A percentile compares a stretch with the other conserved stretches of the same genome.
phyloP scores from a whole-genome alignment of 2,888 invertebrate genomes.

The Caenorhabditis virilis region DNA sequence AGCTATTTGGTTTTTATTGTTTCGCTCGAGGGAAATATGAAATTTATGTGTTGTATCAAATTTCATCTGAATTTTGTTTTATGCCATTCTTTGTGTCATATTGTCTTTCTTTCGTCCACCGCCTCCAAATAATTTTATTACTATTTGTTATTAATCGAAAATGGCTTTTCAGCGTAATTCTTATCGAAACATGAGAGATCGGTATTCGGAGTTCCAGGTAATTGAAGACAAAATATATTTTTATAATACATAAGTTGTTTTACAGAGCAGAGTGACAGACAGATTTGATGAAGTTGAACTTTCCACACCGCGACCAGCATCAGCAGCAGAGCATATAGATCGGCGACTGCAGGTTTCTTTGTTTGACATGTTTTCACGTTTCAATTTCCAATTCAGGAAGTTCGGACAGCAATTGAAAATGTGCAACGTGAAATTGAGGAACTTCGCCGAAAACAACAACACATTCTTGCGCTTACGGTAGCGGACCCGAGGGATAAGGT shows the following conservation, averaged over 20 bases:
- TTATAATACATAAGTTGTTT: neutral
- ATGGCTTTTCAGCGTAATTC: conserved; percentile 35
- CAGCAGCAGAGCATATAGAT: conserved; percentile 43
- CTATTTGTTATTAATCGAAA: conserved; percentile 4
- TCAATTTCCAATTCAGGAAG: too few species aligned
- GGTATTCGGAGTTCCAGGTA: conserved; percentile 47
- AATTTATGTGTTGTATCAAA: conserved; percentile 15
- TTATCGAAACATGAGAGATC: conserved; percentile 38
- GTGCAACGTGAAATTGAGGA: conserved; percentile 45
- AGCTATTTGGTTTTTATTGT: neutral
- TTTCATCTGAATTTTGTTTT: conserved; percentile 19
- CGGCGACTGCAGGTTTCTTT: conserved; percentile 46
- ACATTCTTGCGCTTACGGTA: conserved; percentile 44
- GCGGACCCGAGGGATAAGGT: conserved; percentile 54
- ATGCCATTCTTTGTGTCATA: conserved; percentile 1
- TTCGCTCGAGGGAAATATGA: neutral
- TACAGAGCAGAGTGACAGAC: conserved; percentile 52
- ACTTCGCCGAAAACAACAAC: conserved; percentile 47
- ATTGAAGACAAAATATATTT: neutral
- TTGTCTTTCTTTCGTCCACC: neutral
- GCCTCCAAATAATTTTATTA: neutral
- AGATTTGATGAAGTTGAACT: conserved; percentile 57
- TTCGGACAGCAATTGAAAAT: conserved; percentile 33
- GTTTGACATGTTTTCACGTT: too few species aligned
- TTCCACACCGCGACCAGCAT: conserved; percentile 40